A percentile compares a stretch with the other conserved stretches of the same genome.
Conservation (phyloP, 2,797 vertebrate genomes). For the Pteropus rufus region DNA sequence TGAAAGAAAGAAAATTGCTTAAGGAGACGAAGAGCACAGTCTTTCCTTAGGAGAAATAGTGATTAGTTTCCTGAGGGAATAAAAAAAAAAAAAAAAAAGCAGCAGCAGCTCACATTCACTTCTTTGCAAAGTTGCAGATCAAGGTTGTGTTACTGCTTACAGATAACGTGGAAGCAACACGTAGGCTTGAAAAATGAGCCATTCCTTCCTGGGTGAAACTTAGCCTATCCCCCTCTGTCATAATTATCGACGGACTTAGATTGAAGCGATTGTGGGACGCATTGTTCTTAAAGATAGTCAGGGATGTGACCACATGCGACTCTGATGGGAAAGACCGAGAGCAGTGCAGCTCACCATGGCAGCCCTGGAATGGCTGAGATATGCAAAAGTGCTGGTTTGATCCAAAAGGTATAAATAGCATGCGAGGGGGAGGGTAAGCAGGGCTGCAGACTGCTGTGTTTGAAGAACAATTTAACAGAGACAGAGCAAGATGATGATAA, state of each 20-base stretch:
- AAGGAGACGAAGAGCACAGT: background rate
- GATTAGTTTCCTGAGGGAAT: constrained; percentile 32
- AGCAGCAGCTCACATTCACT: constrained; percentile 44
- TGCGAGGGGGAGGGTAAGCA: constrained; percentile 44
- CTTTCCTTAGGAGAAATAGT: constrained; percentile 14
- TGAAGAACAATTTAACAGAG: constrained; percentile 85
- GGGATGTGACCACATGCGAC: constrained; percentile 75
- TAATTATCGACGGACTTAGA: constrained; percentile 72
- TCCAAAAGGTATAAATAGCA: constrained; percentile 81
- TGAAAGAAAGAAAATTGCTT: constrained; percentile 49
- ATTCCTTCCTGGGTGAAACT: constrained; percentile 73
- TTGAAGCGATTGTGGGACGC: constrained; percentile 76
- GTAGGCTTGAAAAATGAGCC: constrained; percentile 75
- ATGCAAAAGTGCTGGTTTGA: constrained; percentile 79
- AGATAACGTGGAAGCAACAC: constrained; percentile 69
- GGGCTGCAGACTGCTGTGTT: constrained; percentile 81
- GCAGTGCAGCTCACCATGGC: constrained; percentile 71
- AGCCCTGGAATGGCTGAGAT: constrained; percentile 79
- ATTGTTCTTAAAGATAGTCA: constrained; percentile 81
- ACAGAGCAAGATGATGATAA: constrained; percentile 85
- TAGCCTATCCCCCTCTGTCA: constrained; percentile 52
- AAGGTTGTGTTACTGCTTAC: constrained; percentile 65
- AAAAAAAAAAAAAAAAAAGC: background rate
- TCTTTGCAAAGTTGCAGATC: constrained; percentile 68
- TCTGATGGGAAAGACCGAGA: constrained; percentile 77